These are phyloP conservation scores for pig (Sus scrofa) DNA, from an alignment of 2,113 vertebrate genomes.

Conservation along the genomic window DNA sequence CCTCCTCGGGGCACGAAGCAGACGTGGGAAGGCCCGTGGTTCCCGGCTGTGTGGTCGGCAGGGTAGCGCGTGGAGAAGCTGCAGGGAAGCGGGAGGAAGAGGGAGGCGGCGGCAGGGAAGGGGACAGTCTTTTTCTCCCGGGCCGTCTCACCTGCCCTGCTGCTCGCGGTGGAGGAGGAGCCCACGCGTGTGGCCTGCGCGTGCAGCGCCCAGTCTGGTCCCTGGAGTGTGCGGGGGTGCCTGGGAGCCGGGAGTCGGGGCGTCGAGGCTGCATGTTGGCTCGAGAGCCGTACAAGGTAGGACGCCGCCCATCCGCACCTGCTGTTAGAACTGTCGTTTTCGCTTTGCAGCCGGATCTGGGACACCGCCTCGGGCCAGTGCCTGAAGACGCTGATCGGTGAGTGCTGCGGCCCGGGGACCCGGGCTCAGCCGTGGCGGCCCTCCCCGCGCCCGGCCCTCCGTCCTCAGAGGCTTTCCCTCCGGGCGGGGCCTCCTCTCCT, in stretches of 20 bases:
- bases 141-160: too few species aligned
- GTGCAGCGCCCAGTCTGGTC: too few species aligned
- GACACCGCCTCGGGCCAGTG: slow-evolving; percentile 99
- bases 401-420: slow-evolving; percentile 74
- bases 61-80: neutral
- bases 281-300: rapidly evolving
- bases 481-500: neutral
- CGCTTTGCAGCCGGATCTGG: slow-evolving; percentile 95
- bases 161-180: rapidly evolving
- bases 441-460: rapidly evolving
- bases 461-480: too few species aligned
- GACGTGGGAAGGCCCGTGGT: rapidly evolving
- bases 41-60: neutral
- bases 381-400: slow-evolving; percentile 99
- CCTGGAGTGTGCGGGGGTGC: too few species aligned
- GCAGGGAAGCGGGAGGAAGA: neutral
- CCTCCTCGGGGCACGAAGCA: too few species aligned
- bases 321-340: neutral
- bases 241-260: too few species aligned
- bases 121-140: rapidly evolving
- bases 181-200: rapidly evolving
- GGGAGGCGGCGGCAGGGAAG: too few species aligned
- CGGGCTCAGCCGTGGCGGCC: neutral
- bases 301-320: rapidly evolving
- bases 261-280: too few species aligned